Base-by-base conservation (phyloP, 2,113 vertebrate genomes). In the Pterocles gutturalis region DNA sequence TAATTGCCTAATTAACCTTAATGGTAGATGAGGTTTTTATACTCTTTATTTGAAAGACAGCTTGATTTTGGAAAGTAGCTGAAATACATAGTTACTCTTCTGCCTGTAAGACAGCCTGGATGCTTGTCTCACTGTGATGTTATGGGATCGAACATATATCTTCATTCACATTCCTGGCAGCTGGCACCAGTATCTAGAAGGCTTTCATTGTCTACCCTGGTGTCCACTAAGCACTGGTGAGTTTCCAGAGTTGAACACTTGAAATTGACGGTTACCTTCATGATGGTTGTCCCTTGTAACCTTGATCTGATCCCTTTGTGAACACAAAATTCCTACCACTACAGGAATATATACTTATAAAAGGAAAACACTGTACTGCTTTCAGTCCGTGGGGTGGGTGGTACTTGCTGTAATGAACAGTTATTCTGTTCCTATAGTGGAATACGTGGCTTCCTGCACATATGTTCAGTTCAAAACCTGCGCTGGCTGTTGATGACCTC, bases 1-100 rank as follows among this genome's bases (percentile, higher is more conserved):
- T 80, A 86, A 66, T 80, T 86, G 29, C 51, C 55, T 86, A 73
- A 93, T 93, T 90, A 90, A 71, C 41, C 41, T 57, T 76, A 90
- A 84, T 70, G 55, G 41, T 79, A 88, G 64, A 69, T 72, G 67
- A 73, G 10, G 5, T 8, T 88, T 83, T 92, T 62, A 46, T 31
- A 69, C 20, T 94, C 69, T 72, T 84, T 51, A 31, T 87, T 89
- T 67, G 61, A 79, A 93, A 95, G 65, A 38, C 45, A 66, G 53
- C 21, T 41, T 69, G 61, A 66, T 75, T 73, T 86, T 60, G 53
- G 55, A 43, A 72, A 83, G 55, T 64, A 19, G n/a, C 41, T 90
- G 71, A 49, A 94, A 60, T 0, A 5, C 2, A 0, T 38, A 70
- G 33, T 46, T 83, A 70, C 57, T 93, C 28, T 89, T 89, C 22